These are phyloP conservation scores for Hyalella azteca DNA, from an alignment of 2,888 invertebrate species.

Conservation along the genomic window DNA sequence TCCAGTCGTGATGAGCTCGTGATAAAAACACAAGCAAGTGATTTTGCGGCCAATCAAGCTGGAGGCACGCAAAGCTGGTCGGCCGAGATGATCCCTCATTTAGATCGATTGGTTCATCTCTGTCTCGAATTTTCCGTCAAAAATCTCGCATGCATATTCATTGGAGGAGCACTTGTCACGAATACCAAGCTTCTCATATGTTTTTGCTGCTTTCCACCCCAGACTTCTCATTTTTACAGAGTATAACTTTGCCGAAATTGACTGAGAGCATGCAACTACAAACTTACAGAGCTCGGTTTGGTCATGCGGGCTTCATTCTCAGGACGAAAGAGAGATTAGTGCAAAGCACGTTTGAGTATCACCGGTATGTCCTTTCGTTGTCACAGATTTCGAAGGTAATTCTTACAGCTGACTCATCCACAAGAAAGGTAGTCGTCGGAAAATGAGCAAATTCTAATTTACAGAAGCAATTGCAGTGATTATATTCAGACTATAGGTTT, in stretches of 20 bases:
- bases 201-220: constrained; percentile 20
- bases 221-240: constrained; percentile 1
- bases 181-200: background rate
- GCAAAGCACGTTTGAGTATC: too few relatives aligned
- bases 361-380: too few relatives aligned
- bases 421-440: too few relatives aligned
- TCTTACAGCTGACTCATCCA: too few relatives aligned
- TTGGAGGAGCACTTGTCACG: constrained; percentile 1
- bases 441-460: too few relatives aligned
- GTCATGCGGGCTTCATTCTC: too few relatives aligned
- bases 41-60: background rate
- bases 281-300: too few relatives aligned
- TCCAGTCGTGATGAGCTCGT: background rate
- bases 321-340: too few relatives aligned
- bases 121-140: constrained; percentile 1
- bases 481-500: too few relatives aligned
- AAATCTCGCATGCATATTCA: constrained; percentile 29
- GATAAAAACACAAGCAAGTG: background rate
- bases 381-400: too few relatives aligned
- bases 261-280: constrained; percentile 26
- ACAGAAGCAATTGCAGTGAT: too few relatives aligned
- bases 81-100: constrained; percentile 7
- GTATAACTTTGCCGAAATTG: constrained; percentile 11
- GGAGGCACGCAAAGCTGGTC: background rate
- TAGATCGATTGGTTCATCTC: constrained; percentile 9